phyloP scores from a whole-genome alignment of 2,797 vertebrate species.

The Microctenopoma stevenorrisi region DNA sequence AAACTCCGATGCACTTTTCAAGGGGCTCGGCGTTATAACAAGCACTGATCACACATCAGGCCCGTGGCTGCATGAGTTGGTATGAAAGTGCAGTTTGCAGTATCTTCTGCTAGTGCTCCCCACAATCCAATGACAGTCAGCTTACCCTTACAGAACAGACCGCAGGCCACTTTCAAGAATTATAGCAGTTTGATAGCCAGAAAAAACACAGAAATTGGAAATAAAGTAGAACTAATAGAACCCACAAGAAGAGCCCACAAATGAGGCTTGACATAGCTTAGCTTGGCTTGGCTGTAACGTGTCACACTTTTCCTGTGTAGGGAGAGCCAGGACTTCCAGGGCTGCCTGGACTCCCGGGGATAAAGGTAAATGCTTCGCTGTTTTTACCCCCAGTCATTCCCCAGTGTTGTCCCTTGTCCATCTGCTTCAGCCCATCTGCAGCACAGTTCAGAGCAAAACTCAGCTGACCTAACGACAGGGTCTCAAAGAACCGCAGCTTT shows the following conservation, averaged over 20 bases:
- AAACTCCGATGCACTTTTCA: slow-evolving; percentile 56
- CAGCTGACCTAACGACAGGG: slow-evolving; percentile 13
- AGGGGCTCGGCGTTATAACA: slow-evolving; percentile 65
- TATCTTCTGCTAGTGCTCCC: slow-evolving; percentile 57
- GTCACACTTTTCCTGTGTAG: slow-evolving; percentile 95
- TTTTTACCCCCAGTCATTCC: slow-evolving; percentile 68
- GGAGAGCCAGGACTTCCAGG: slow-evolving; percentile 99
- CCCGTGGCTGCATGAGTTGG: slow-evolving; percentile 74
- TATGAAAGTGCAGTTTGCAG: slow-evolving; percentile 75
- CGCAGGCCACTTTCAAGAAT: slow-evolving; percentile 41
- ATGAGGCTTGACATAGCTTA: slow-evolving; percentile 72
- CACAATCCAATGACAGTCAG: slow-evolving; percentile 43
- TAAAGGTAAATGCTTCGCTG: slow-evolving; percentile 95
- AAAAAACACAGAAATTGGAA: slow-evolving; percentile 40
- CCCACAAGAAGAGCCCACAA: slow-evolving; percentile 49
- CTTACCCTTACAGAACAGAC: slow-evolving; percentile 17
- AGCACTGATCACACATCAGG: slow-evolving; percentile 72
- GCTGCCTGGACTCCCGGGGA: slow-evolving; percentile 99
- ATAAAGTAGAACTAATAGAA: slow-evolving; percentile 38
- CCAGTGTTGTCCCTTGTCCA: slow-evolving; percentile 62
- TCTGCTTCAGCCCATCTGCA: slow-evolving; percentile 42
- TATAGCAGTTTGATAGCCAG: slow-evolving; percentile 42
- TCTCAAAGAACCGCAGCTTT: slow-evolving; percentile 28
- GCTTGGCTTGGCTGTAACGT: slow-evolving; percentile 89
- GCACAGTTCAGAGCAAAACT: slow-evolving; percentile 28